Conservation (phyloP, 1,140 invertebrate species). For the Lycorma delicatula region DNA sequence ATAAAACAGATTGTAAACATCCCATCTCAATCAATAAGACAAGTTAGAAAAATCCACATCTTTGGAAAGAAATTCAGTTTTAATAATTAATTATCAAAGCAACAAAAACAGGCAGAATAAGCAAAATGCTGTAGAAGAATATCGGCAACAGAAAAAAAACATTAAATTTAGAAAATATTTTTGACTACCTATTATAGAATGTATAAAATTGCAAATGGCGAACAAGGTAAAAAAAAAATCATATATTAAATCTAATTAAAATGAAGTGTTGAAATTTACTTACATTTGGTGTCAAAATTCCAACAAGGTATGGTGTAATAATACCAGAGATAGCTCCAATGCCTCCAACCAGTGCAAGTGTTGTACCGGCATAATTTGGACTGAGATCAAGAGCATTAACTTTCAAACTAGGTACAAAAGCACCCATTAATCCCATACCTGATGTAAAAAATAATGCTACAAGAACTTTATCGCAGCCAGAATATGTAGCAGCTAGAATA, state of each 20-base stretch:
- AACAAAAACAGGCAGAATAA: too few relatives aligned
- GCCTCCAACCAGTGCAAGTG: constrained; percentile 76
- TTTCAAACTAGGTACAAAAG: constrained; percentile 66
- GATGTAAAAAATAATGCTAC: constrained; percentile 58
- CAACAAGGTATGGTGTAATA: constrained; percentile 65
- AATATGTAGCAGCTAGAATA: constrained; percentile 68
- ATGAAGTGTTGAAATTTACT: constrained; percentile 33
- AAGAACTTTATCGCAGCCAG: constrained; percentile 55
- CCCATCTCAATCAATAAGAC: too few relatives aligned
- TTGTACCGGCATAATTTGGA: constrained; percentile 68
- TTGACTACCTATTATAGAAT: background rate
- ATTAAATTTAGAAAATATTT: background rate
- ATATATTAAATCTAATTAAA: background rate
- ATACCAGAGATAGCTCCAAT: constrained; percentile 74
- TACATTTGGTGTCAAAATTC: constrained; percentile 62
- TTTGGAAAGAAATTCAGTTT: too few relatives aligned
- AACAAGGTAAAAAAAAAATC: background rate
- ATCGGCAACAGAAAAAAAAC: too few relatives aligned
- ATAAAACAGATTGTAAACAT: too few relatives aligned
- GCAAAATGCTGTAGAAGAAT: too few relatives aligned
- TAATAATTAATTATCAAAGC: too few relatives aligned
- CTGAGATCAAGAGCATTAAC: constrained; percentile 75
- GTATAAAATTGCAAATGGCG: background rate
- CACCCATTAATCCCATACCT: constrained; percentile 64
- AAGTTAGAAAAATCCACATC: too few relatives aligned